Evolutionary conservation across 2,888 invertebrate genomes (phyloP), one percentile per base, ranked within the genome.

Genomic region (Lycocerus yunnanus): DNA sequence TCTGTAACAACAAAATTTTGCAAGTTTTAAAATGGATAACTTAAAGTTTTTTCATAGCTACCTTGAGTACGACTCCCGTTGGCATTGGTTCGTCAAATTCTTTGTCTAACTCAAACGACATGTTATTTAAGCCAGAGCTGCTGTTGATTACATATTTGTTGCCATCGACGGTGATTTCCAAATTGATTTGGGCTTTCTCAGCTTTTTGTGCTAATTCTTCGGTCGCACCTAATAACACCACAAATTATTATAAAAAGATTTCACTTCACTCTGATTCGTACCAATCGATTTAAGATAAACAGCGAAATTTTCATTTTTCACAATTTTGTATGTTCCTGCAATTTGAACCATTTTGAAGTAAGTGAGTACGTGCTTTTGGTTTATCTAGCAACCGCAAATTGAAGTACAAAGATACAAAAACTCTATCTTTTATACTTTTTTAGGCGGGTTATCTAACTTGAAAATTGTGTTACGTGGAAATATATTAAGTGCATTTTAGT

Each of bases 281-380:
- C 83, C 82, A 20, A 79, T 66, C 20, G 75, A 77, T 15, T 72
- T 66, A 9, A 83, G 65, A 15, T 81, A 78, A 67, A 77, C 80
- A 3, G 75, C 69, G 66, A 81, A 82, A 14, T 83, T 83, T 59
- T 82, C 82, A 71, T 80, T 82, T 63, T 79, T 79, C 69, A 77
- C 76, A 20, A 78, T 69, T 72, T 81, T 67, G 75, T 82, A 82
- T 72, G 72, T 81, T 72, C 82, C 82, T 16, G 77, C 71, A 27
- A 82, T 77, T 67, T 80, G 78, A 69, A 76, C 80, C 82, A 82
- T 82, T 71, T 77, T 79, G 58, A 60, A 21, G 15, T 27, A 4
- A 4, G 13, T 21, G 67, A 18, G 24, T 15, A n/a, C 21, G 66
- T 15, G 11, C 15, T 24, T 27, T 43, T 27, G 15, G 27, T 66